These are phyloP conservation scores for Hydrocynus forskahlii DNA, from an alignment of 2,797 vertebrate genomes.

Conservation along the genomic window DNA sequence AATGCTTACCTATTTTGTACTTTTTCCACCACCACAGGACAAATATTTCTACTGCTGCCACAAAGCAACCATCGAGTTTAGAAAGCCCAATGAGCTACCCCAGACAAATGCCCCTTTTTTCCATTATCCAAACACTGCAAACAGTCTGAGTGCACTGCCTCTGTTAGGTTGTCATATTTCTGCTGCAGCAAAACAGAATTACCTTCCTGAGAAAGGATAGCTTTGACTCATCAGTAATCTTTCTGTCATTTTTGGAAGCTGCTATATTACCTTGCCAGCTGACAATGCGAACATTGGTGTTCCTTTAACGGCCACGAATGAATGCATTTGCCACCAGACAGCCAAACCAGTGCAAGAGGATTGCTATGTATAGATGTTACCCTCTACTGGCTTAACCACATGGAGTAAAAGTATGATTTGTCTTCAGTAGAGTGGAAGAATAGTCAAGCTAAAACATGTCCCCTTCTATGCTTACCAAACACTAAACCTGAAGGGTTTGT, in stretches of 20 bases:
- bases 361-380: not conserved
- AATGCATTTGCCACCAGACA: slow-evolving; percentile 4
- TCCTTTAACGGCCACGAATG: slow-evolving; percentile 13
- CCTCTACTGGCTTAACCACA: not conserved
- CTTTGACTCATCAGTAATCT: slow-evolving; percentile 29
- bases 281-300: slow-evolving; percentile 9
- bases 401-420: not conserved
- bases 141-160: slow-evolving; percentile 33
- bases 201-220: slow-evolving; percentile 6
- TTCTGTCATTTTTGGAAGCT: slow-evolving; percentile 44
- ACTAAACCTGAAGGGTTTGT: no score
- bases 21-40: slow-evolving; percentile 11
- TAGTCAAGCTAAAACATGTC: not conserved
- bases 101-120: slow-evolving; percentile 27
- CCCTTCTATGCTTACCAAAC: not conserved
- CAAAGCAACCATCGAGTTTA: slow-evolving; percentile 47
- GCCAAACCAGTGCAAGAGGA: not conserved
- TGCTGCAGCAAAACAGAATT: slow-evolving; percentile 21
- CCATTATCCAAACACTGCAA: slow-evolving; percentile 38
- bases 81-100: slow-evolving; percentile 15
- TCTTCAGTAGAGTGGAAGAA: not conserved
- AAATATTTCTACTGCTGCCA: slow-evolving; percentile 36
- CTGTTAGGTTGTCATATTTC: slow-evolving; percentile 36
- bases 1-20: not conserved
- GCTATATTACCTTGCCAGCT: slow-evolving; percentile 25